Percentiles rank a stretch among this genome's conserved stretches.
phyloP scores from a whole-genome alignment of 2,113 vertebrate genomes.

The Sinocyclocheilus rhinocerous region DNA sequence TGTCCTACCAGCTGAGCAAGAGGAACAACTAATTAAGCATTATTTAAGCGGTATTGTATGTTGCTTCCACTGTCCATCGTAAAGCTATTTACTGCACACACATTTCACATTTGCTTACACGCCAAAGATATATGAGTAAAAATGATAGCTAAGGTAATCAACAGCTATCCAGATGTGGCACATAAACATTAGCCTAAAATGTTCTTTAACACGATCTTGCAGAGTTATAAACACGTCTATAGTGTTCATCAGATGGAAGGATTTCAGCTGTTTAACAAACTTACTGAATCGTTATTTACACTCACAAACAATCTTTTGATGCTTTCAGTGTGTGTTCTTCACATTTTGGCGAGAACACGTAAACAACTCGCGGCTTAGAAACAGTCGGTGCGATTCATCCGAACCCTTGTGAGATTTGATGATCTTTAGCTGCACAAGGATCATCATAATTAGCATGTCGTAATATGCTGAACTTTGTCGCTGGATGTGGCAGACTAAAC shows the following conservation, averaged over 20 bases:
- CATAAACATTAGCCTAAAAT: not conserved
- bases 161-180: too few species aligned
- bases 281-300: not conserved
- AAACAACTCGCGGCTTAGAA: not conserved
- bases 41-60: too few species aligned
- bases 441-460: constrained; percentile 54
- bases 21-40: too few species aligned
- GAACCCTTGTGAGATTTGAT: not conserved
- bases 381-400: not conserved
- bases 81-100: not conserved
- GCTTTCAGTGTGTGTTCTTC: constrained; percentile 5
- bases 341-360: not conserved
- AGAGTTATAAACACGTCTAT: not conserved
- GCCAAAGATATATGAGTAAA: not conserved
- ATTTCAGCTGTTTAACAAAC: not conserved
- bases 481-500: constrained; percentile 70
- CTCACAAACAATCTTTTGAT: not conserved
- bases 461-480: constrained; percentile 59
- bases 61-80: not conserved
- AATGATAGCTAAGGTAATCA: not conserved
- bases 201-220: not conserved
- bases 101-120: too few species aligned
- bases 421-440: constrained; percentile 18
- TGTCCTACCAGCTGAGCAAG: too few species aligned
- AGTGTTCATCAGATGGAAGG: not conserved